These are phyloP conservation scores for Fregetta grallaria DNA, from an alignment of 2,113 vertebrate species.

Conservation along the genomic window DNA sequence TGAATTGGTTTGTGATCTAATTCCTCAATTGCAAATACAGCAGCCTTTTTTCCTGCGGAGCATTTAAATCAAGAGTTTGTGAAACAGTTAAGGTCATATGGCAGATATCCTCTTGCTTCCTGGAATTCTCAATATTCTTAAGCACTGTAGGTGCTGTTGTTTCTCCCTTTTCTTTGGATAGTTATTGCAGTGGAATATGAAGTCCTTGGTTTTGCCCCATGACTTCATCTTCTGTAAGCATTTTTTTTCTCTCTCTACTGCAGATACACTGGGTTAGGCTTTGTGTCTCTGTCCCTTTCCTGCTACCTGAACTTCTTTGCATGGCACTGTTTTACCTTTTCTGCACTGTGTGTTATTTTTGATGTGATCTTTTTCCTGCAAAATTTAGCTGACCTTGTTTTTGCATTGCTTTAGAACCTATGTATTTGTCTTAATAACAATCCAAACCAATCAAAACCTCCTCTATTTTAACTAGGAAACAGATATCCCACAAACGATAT, in stretches of 20 bases:
- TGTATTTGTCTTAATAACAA: background rate
- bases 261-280: background rate
- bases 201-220: background rate
- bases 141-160: background rate
- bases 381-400: background rate
- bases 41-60: background rate
- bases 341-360: background rate
- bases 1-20: conserved; percentile 41
- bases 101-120: background rate
- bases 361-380: background rate
- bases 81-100: background rate
- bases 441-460: background rate
- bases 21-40: conserved; percentile 16
- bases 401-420: background rate
- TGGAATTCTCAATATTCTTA: background rate
- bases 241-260: background rate
- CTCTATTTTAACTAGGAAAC: background rate
- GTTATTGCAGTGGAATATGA: background rate
- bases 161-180: no score
- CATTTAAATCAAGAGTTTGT: conserved; percentile 16
- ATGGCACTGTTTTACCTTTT: background rate
- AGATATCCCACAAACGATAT: background rate
- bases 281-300: background rate
- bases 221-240: background rate
- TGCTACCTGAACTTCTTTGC: background rate